These are phyloP conservation scores for Blera fallax DNA, from an alignment of 2,888 invertebrate genomes.

Conservation along the genomic window DNA sequence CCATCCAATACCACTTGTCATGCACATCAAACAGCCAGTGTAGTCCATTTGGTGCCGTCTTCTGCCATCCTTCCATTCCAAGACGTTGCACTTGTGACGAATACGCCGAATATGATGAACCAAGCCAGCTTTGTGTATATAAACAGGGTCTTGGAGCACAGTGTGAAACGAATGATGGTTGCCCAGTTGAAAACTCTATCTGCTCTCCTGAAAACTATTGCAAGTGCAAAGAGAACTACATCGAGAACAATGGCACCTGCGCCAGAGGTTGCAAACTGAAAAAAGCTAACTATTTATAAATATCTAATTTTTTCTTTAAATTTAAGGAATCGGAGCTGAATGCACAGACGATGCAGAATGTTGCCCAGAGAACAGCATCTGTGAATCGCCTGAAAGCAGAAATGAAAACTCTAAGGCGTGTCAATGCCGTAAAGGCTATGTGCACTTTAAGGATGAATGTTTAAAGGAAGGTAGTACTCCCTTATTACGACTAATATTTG, in stretches of 20 bases:
- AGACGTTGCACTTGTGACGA: constrained; percentile 79
- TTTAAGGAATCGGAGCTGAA: constrained; percentile 77
- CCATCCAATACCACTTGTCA: constrained; percentile 78
- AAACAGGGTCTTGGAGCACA: constrained; percentile 78
- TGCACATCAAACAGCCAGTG: constrained; percentile 81
- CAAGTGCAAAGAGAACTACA: constrained; percentile 77
- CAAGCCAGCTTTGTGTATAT: constrained; percentile 78
- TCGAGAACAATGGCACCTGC: constrained; percentile 77
- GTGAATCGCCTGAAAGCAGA: constrained; percentile 73
- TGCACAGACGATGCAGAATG: constrained; percentile 78
- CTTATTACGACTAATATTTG: not conserved
- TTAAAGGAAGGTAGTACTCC: constrained; percentile 77
- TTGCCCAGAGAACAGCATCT: constrained; percentile 76
- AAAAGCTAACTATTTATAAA: accelerated
- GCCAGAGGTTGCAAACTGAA: constrained; percentile 74
- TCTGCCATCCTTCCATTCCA: constrained; percentile 76
- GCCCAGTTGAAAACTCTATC: constrained; percentile 77
- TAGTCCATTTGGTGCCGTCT: constrained; percentile 80
- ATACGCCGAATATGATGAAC: constrained; percentile 79
- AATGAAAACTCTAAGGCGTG: constrained; percentile 76
- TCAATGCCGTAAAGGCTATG: constrained; percentile 79
- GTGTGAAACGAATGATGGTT: constrained; percentile 78
- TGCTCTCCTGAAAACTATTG: constrained; percentile 78
- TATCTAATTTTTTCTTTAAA: not conserved
- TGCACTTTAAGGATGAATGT: constrained; percentile 79